Conservation (phyloP, 2,113 vertebrate genomes). For the Sphyrna mokarran region DNA sequence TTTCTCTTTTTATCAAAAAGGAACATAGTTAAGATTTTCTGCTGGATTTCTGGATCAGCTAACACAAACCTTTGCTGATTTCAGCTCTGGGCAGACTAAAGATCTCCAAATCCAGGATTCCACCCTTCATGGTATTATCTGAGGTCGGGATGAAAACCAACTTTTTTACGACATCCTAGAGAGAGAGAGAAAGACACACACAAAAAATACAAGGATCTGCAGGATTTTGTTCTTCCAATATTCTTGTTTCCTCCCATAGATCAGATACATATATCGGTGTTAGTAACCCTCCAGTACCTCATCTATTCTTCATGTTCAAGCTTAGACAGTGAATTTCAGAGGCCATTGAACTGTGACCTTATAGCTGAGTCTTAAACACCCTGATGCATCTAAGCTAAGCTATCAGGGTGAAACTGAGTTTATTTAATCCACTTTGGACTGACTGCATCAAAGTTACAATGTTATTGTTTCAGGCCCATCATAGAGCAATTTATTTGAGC, state of each 20-base stretch:
- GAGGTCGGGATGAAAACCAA: constrained; percentile 79
- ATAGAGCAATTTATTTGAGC: neutral
- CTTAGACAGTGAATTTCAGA: neutral
- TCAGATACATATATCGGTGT: neutral
- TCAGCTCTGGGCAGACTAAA: constrained; percentile 81
- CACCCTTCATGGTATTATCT: constrained; percentile 75
- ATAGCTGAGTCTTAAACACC: neutral
- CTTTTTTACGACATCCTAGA: constrained; percentile 72
- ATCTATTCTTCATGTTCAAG: neutral
- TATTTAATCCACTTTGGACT: neutral
- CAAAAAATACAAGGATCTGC: neutral
- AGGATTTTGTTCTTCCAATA: neutral
- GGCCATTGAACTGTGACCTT: neutral
- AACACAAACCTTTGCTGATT: constrained; percentile 72
- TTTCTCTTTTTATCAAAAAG: neutral
- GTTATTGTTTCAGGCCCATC: neutral
- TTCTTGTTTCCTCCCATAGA: neutral
- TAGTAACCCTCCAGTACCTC: neutral
- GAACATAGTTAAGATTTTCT: neutral
- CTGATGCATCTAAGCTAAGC: neutral
- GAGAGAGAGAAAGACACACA: neutral
- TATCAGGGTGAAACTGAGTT: neutral
- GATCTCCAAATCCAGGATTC: constrained; percentile 78
- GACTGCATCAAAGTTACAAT: neutral
- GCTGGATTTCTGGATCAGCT: neutral